Base-by-base conservation (phyloP, 2,113 vertebrate genomes). In the Hyla sarda region DNA sequence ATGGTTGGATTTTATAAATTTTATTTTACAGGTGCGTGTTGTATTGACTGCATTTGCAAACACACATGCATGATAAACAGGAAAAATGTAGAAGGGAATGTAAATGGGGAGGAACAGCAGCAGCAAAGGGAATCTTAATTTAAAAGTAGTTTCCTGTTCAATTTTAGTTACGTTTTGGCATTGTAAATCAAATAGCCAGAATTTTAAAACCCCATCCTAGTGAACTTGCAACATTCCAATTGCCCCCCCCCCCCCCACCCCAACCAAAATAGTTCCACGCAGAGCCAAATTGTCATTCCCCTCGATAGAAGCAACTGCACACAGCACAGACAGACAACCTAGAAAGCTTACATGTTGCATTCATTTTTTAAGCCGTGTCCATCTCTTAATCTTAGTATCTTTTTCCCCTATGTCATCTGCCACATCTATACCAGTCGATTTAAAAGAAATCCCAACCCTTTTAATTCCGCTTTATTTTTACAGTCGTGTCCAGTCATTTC, bases 111-210 rank as follows among this genome's bases (percentile, higher is more conserved):
- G 84, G 60, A 85, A 85, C 84, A 85, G 84, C 62, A 79, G 84
- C 84, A 85, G 75, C 79, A 76, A 86, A 73, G 84, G 84, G 50
- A 80, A 80, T 80, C 54, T 86, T 86, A 80, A 86, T 56, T 86
- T 47, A 75, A 83, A 77, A 85, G 77, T 93, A 87, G 54, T 74
- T 88, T 87, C 78, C 87, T 54, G 88, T 87, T 92, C 92, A 91
- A 92, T 91, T 90, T 90, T 92, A 93, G 89, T 69, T 93, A 94
- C 91, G 88, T 95, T 95, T 94, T 95, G 95, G 93, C 91, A 93
- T 94, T 90, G 88, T 91, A 93, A 92, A 92, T 92, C 94, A 86
- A 85, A 81, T 62, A 80, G 45, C 34, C 14, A 56, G 7, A 71
- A 71, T 41, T 69, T 19, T 92, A 90, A 85, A 76, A 89, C 91